Evolutionary conservation across 2,888 invertebrate species (phyloP), one percentile per base, ranked within the genome.

Genomic region (Lepidonotus clava): DNA sequence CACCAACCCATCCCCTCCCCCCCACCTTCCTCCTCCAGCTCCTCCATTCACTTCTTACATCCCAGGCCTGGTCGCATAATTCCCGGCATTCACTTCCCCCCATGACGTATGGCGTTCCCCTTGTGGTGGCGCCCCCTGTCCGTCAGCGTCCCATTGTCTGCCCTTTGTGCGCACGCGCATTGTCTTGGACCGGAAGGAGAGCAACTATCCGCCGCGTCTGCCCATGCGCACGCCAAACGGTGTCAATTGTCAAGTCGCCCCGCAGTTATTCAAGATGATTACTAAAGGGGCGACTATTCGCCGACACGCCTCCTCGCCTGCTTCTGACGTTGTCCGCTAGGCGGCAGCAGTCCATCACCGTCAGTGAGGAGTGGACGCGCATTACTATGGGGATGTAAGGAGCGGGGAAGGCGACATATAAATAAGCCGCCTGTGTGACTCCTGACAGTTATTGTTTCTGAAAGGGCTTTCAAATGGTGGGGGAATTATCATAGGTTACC

Each of bases 321-420:
- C 28, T 66, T 66, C 66, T 14, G 11, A 32, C 28, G 66, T 28
- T 32, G 32, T 24, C 66, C 66, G 24, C 66, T 66, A 28, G 66
- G 66, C 32, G 66, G 66, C 66, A 32, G 28, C 66, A 66, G 66
- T 66, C 66, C 11, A 66, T 66, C 66, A 66, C n/a, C 24, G 66
- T 66, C 32, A 53, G 53, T 2, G 21, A 53, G 4, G 11, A 11
- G 53, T 53, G 53, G 53, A 1, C 2, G 21, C 53, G n/a, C 53
- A 53, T 53, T n/a, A 1, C 8, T n/a, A 56, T 56, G 56, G 5
- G 14, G 8, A 56, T n/a, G n/a, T n/a, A n/a, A n/a, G n/a, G n/a
- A n/a, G n/a, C n/a, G n/a, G n/a, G n/a, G n/a, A n/a, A n/a, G n/a
- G n/a, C n/a, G n/a, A n/a, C n/a, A n/a, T n/a, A n/a, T n/a, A n/a